Evolutionary conservation across 2,113 vertebrate genomes (phyloP).

Genomic region (Toxotes jaculatrix): DNA sequence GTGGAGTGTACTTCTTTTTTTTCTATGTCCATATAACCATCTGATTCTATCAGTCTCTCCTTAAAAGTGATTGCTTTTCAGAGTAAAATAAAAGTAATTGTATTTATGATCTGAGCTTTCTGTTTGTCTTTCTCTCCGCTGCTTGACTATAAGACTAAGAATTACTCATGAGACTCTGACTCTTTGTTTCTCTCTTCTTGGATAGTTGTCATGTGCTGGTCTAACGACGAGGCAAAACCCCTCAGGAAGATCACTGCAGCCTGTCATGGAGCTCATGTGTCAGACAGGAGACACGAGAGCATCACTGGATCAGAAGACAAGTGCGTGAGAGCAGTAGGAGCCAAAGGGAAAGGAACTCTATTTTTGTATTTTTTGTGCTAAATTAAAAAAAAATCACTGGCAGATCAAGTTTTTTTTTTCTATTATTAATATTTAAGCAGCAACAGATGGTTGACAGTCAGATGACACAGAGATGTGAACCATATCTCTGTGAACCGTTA

Average conservation of each 20-base stretch:
- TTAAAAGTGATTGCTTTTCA: background rate
- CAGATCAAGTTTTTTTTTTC: constrained; percentile 1
- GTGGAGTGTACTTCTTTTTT: background rate
- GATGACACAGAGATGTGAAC: constrained; percentile 34
- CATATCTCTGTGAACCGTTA: background rate
- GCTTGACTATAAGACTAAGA: constrained; percentile 2
- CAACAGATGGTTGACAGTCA: constrained; percentile 45
- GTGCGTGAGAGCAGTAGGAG: constrained; percentile 30
- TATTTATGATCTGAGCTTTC: background rate
- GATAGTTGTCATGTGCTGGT: background rate
- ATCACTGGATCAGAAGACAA: constrained; percentile 29
- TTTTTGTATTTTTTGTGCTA: background rate
- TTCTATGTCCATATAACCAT: background rate
- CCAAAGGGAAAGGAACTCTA: constrained; percentile 15
- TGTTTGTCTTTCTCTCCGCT: constrained; percentile 4
- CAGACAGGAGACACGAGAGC: constrained; percentile 29
- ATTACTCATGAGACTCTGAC: background rate
- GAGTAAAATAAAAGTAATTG: background rate
- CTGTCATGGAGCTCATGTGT: constrained; percentile 45
- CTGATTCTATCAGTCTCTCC: background rate
- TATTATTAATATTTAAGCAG: background rate
- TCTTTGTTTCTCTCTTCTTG: background rate
- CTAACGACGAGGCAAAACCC: constrained; percentile 9
- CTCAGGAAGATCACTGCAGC: constrained; percentile 18
- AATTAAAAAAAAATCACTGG: background rate